These are phyloP conservation scores for Prorops nasuta DNA, from an alignment of 1,140 invertebrate species.

Conservation along the genomic window DNA sequence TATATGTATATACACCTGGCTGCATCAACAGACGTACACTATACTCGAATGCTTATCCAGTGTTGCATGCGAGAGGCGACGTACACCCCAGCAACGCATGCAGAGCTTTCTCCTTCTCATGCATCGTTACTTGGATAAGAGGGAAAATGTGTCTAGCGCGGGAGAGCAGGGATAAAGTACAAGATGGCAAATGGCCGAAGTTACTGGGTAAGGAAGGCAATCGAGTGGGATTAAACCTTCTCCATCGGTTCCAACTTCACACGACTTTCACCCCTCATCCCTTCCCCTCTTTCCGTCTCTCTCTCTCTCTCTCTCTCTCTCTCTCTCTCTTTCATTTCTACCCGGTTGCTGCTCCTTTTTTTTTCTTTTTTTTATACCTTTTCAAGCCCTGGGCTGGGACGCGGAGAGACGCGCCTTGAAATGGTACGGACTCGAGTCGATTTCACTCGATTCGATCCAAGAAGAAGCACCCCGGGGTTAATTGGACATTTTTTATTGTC, in stretches of 20 bases:
- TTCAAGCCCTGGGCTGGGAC: constrained; percentile 7
- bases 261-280: constrained; percentile 28
- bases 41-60: no score
- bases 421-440: constrained; percentile 27
- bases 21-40: no score
- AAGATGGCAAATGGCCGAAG: constrained; percentile 29
- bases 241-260: constrained; percentile 54
- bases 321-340: constrained; percentile 3
- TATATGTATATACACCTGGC: no score
- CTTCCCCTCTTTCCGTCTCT: constrained; percentile 7
- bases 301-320: constrained; percentile 9
- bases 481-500: constrained; percentile 58
- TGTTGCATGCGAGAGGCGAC: no score
- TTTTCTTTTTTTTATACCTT: no score
- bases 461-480: constrained; percentile 41
- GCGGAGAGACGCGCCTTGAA: no score
- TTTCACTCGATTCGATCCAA: constrained; percentile 36
- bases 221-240: constrained; percentile 54
- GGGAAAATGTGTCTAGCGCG: constrained; percentile 1
- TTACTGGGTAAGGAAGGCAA: constrained; percentile 47
- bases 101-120: no score
- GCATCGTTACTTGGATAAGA: no score
- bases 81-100: no score
- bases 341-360: neutral
- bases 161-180: constrained; percentile 6